These are phyloP conservation scores for Osmoderma eremita DNA, from an alignment of 2,888 invertebrate genomes.

Conservation along the genomic window DNA sequence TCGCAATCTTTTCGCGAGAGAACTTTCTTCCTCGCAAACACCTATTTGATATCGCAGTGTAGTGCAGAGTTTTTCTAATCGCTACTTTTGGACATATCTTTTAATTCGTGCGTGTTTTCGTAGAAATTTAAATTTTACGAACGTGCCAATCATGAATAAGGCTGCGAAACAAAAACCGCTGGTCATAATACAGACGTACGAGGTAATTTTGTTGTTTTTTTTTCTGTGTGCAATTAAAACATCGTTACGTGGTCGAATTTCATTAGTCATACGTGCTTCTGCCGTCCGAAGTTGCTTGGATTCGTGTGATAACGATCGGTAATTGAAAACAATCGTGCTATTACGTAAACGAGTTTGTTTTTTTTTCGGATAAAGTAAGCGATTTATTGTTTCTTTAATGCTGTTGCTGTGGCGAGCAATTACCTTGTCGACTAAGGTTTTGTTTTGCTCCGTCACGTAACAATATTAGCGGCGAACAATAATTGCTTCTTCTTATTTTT, in stretches of 20 bases:
- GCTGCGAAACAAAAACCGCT: constrained; percentile 62
- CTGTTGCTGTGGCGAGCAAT: constrained; percentile 1
- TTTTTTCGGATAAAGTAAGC: constrained; percentile 4
- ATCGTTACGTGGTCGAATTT: too few relatives aligned
- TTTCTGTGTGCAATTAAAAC: constrained; percentile 48
- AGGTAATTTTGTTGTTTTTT: constrained; percentile 64
- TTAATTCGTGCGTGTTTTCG: background rate
- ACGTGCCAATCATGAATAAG: constrained; percentile 45
- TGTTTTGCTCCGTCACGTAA: too few relatives aligned
- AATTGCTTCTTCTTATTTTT: too few relatives aligned
- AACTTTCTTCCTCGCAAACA: background rate
- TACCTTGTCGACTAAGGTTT: background rate
- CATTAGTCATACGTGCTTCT: background rate
- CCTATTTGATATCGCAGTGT: background rate
- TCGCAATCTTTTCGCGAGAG: background rate
- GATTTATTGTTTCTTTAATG: constrained; percentile 22
- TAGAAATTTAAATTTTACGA: background rate
- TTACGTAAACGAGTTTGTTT: constrained; percentile 32
- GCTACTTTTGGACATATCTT: background rate
- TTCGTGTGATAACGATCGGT: constrained; percentile 26
- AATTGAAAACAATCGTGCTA: constrained; percentile 26
- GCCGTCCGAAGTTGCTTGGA: background rate
- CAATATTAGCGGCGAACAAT: too few relatives aligned
- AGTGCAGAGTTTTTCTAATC: background rate
- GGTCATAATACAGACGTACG: constrained; percentile 70